Base-by-base conservation (phyloP, 2,113 vertebrate genomes). In the Elanus axillaris region DNA sequence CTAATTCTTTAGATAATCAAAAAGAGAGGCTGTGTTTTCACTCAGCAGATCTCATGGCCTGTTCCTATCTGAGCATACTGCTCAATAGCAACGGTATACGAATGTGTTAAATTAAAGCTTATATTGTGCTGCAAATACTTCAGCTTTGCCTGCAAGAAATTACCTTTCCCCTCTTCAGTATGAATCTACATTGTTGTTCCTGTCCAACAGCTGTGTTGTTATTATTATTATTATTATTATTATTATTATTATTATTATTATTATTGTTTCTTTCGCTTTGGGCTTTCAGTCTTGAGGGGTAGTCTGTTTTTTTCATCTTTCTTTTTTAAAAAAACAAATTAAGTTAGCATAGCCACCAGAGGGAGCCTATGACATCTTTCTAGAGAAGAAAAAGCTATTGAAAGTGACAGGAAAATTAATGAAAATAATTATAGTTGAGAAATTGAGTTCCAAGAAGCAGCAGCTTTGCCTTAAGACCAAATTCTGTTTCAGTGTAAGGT, bases 401-500 rank as follows among this genome's bases (percentile, higher is more conserved):
- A 77, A 69, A 92, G n/a, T 58, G 91, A 94, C 74, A 88, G 48
- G 69, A 40, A 88, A 93, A 97, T 95, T 94, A 86, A 88, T 90
- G 80, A 80, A 78, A 83, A 86, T 92, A 93, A 82, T 86, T 93
- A 72, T 3, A 66, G 63, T 13, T 69, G 52, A 96, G 83, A 58
- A 93, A 96, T 47, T 83, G 62, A 86, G 86, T 96, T 94, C 64
- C 42, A 63, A 92, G 74, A 72, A 94, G 76, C 71, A 74, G 66
- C 40, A 55, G 53, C 56, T 86, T 90, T 48, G 69, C 83, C 80
- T 73, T 77, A 82, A 91, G 34, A 93, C 38, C 67, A 88, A 74
- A 60, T 73, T 75, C 77, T 76, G 16, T 85, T 63, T 52, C 60
- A 9, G 40, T 22, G n/a, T 59, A 75, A 50, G 40, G 42, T 53